These are phyloP conservation scores for Phenganax stokvisi DNA, from an alignment of 92 coral and sea anemone species.

Conservation along the genomic window DNA sequence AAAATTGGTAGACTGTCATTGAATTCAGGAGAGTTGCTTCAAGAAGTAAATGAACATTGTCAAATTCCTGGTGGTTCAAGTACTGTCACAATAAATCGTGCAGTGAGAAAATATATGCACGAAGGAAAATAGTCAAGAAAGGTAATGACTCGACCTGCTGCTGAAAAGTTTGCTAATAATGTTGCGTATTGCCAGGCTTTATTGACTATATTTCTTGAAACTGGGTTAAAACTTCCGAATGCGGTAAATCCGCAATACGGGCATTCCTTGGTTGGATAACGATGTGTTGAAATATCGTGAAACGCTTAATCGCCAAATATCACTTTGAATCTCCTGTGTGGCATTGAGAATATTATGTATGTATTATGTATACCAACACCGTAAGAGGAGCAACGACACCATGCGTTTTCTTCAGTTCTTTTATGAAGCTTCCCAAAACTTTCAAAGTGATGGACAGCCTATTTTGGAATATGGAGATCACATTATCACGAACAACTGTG, in stretches of 20 bases:
- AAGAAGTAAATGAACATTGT: conserved; percentile 40
- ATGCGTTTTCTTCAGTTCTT: conserved; percentile 43
- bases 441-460: conserved; percentile 39
- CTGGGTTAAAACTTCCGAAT: conserved; percentile 26
- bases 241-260: conserved; percentile 44
- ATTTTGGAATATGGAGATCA: conserved; percentile 37
- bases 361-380: conserved; percentile 47
- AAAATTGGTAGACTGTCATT: conserved; percentile 43
- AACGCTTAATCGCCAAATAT: conserved; percentile 42
- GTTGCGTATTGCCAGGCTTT: conserved; percentile 48
- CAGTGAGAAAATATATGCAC: conserved; percentile 38
- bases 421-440: conserved; percentile 40
- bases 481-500: conserved; percentile 41
- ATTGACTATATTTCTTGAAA: conserved; percentile 33
- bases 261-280: conserved; percentile 43
- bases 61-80: too few species aligned
- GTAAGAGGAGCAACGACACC: conserved; percentile 44
- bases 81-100: background rate
- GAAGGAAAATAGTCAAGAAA: conserved; percentile 49
- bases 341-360: conserved; percentile 43
- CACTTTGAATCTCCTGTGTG: conserved; percentile 49
- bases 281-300: conserved; percentile 43
- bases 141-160: conserved; percentile 37
- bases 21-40: conserved; percentile 34
- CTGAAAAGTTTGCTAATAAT: conserved; percentile 35